These are phyloP conservation scores for Macaca mulatta DNA, from an alignment of 2,113 vertebrate species.

Conservation along the genomic window DNA sequence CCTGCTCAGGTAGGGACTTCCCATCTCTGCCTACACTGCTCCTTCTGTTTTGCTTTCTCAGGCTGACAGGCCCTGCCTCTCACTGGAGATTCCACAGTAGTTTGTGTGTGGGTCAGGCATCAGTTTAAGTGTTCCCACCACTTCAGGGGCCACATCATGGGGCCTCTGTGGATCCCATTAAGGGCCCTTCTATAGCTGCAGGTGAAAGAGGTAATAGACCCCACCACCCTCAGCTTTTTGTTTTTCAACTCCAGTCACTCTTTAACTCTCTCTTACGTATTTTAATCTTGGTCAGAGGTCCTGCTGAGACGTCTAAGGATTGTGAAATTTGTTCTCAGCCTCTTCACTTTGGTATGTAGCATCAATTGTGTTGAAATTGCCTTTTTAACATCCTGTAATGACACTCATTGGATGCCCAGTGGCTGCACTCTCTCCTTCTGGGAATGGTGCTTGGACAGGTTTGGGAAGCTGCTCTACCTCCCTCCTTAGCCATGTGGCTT, in stretches of 20 bases:
- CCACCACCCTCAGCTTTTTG: not conserved
- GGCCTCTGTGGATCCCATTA: not conserved
- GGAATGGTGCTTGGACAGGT: not conserved
- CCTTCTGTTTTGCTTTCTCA: not conserved
- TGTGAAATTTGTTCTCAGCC: not conserved
- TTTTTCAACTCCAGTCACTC: not conserved
- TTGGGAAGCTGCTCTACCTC: too few species aligned
- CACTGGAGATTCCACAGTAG: not conserved
- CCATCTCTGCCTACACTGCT: not conserved
- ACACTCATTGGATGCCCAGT: not conserved
- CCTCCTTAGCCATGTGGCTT: not conserved
- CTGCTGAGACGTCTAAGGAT: not conserved
- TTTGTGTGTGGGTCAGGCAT: not conserved
- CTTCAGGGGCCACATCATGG: not conserved
- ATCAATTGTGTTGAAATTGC: not conserved
- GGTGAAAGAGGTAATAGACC: not conserved
- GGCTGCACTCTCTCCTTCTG: not conserved
- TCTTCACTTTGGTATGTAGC: not conserved
- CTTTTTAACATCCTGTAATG: not conserved
- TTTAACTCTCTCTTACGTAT: not conserved
- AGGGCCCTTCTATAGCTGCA: not conserved
- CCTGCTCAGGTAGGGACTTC: too few species aligned
- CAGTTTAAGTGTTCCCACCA: not conserved
- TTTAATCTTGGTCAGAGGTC: not conserved
- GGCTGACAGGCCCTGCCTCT: not conserved